Conservation (phyloP, 53 echinoderm and acorn worm species). For the Henricia sp. region DNA sequence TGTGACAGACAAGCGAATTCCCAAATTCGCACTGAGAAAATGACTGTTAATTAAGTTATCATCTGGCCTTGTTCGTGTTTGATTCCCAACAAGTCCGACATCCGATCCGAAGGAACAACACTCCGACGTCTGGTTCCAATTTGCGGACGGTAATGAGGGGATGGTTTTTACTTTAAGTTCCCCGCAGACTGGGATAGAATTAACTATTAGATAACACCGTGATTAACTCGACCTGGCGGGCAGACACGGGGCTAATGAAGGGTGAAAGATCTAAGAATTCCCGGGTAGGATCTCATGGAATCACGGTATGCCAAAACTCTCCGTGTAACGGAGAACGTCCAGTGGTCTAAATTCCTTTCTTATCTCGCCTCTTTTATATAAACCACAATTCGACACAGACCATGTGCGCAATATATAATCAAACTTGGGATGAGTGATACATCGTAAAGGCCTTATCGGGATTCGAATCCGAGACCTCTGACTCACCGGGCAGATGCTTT, state of each 20-base stretch:
- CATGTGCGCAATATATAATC: too few relatives aligned
- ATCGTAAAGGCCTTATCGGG: too few relatives aligned
- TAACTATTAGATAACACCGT: slow-evolving; percentile 54
- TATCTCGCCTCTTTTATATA: too few relatives aligned
- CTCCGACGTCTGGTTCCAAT: slow-evolving; percentile 32
- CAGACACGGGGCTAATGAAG: slow-evolving; percentile 50
- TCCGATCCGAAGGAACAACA: slow-evolving; percentile 29
- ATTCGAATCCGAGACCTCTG: too few relatives aligned
- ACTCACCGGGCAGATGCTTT: too few relatives aligned
- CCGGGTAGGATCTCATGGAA: slow-evolving; percentile 30
- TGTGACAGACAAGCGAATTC: too few relatives aligned
- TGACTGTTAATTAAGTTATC: slow-evolving; percentile 44
- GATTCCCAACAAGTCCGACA: neutral
- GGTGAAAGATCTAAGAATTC: slow-evolving; percentile 21
- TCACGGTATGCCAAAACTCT: slow-evolving; percentile 37
- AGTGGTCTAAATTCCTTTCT: too few relatives aligned
- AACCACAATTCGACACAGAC: too few relatives aligned
- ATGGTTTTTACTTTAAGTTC: slow-evolving; percentile 6
- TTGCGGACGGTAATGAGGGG: neutral
- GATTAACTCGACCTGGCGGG: slow-evolving; percentile 40
- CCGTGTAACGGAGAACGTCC: neutral
- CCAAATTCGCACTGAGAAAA: too few relatives aligned
- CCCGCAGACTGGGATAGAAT: slow-evolving; percentile 24
- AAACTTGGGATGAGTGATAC: too few relatives aligned
- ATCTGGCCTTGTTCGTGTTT: slow-evolving; percentile 32